Conservation (phyloP, 2,797 vertebrate genomes). For the Myioborus miniatus region DNA sequence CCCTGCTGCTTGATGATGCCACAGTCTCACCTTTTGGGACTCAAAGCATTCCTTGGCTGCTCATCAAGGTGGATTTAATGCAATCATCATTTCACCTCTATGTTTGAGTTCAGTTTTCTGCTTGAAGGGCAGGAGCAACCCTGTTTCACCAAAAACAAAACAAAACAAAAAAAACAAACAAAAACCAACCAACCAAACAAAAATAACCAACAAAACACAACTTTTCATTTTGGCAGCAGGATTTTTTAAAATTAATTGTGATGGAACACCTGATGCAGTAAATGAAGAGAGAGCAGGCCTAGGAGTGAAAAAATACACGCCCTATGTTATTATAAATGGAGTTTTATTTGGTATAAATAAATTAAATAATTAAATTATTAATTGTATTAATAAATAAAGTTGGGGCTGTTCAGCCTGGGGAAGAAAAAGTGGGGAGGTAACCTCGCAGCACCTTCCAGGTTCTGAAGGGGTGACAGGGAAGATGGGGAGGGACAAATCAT, state of each 20-base stretch:
- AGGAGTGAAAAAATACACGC: neutral
- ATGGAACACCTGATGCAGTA: neutral
- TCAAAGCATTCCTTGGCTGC: neutral
- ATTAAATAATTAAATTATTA: neutral
- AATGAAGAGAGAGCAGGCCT: neutral
- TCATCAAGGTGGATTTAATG: neutral
- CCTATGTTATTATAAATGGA: neutral
- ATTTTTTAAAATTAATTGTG: neutral
- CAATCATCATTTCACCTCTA: neutral
- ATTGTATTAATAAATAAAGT: neutral
- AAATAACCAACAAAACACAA: neutral
- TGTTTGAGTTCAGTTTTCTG: neutral
- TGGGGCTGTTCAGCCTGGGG: no score
- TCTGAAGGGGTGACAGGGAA: neutral
- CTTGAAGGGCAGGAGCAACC: neutral
- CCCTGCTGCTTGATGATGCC: neutral
- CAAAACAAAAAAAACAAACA: no score
- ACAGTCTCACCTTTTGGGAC: neutral
- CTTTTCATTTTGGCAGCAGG: rapidly evolving
- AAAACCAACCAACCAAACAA: no score
- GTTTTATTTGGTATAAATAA: neutral
- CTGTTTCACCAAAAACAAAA: neutral
- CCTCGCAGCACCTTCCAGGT: neutral
- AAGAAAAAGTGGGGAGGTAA: neutral
- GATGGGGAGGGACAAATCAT: neutral